Base-by-base conservation (phyloP, 2,797 vertebrate species). In the Gadopsis marmoratus region DNA sequence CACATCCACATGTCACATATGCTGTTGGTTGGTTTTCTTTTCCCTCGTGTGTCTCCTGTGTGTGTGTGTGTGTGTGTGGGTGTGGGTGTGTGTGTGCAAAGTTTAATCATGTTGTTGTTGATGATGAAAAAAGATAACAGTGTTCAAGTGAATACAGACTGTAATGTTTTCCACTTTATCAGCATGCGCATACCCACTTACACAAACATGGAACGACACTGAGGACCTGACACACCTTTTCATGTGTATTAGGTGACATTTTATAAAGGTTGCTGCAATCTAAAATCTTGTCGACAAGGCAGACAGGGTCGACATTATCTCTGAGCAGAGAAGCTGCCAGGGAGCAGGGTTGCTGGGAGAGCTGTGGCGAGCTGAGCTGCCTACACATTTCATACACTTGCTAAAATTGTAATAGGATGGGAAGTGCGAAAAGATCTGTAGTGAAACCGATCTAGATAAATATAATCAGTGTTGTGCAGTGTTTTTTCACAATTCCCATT, bases 241-340 rank as follows among this genome's bases (percentile, higher is more conserved):
- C 11, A 13, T 69, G 76, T 60, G 73, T 33, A 69, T 41, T 50
- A 16, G 78, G 53, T 88, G 89, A 83, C 88, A 87, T 90, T 91
- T 91, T 73, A n/a, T 66, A 91, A 89, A 85, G 80, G 89, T 85
- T 87, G 76, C 81, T 7, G 75, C 67, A 86, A 83, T 83, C 86
- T 86, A 26, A 76, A 73, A 83, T 79, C 82, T 78, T 63, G 60
- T 76, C 37, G 48, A 74, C 74, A 35, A 54, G 63, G 39, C 79
- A 79, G 78, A 81, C 64, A 5, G 61, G 66, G 71, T 37, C 35
- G 67, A 50, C 64, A 29, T 83, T 59, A 76, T 71, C 59, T 67
- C 59, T n/a, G 45, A 35, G 75, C 45, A 5, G 56, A 66, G 33
- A 70, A 26, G 73, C 53, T 50, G 72, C 61, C 29, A 19, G 50